Base-by-base conservation (phyloP, 2,888 invertebrate species). In the Mesodorylaimus sp. region DNA sequence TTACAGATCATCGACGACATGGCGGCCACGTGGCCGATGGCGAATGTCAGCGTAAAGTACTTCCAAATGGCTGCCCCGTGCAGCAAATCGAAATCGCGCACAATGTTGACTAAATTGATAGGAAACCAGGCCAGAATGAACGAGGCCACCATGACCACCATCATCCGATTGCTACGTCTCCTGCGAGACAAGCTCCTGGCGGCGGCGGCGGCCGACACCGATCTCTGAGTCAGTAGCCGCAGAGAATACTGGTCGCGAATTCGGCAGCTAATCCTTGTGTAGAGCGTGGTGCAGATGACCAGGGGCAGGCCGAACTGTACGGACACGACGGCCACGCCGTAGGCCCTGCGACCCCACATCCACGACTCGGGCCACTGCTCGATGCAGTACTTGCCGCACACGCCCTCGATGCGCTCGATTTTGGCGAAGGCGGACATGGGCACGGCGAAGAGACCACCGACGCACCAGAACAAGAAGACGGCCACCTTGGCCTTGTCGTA, bases 101-200 rank as follows among this genome's bases (percentile, higher is more conserved):
- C 54, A 41, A 68, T 57, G 46, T 66, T 63, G 27, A 66, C 60
- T 53, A 66, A 58, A 53, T 69, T 68, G 37, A 69, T 58, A 2
- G 68, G 68, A 55, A 69, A 58, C 69, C 69, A 69, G 55, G 68
- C 68, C 51, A 64, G 61, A 7, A 68, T 64, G 59, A 69, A 69
- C 48, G 68, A 67, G 45, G 63, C 61, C 7, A 69, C 67, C 69
- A 69, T 69, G 43, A 67, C 68, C 51, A 69, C 67, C 51, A 69
- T 60, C 69, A 69, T 69, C 53, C 63, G 65, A 56, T 68, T 68
- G 43, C 66, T 67, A 43, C 63, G 54, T 29, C 61, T 57, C 52
- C 67, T 66, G 10, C 66, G 54, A 36, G 25, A 3, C 2, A 24
- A 25, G 5, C 21, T 5, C 3, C 23, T n/a, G 19, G 7, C 41